Conservation (phyloP, 2,888 invertebrate genomes). For the Sinelater perroti region DNA sequence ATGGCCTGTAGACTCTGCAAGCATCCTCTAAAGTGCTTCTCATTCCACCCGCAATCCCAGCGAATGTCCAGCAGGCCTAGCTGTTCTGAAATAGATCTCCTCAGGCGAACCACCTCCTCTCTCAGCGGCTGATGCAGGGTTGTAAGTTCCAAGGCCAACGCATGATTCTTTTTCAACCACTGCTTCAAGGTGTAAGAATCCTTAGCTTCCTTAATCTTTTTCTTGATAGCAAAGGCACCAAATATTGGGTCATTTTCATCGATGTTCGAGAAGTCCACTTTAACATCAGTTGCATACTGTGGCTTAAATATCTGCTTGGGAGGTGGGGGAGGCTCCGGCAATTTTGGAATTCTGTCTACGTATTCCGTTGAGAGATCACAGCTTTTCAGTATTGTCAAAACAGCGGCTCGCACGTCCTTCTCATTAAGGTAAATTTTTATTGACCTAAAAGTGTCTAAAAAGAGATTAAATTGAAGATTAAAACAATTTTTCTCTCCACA, state of each 20-base stretch:
- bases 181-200: constrained; percentile 60
- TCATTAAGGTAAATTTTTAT: constrained; percentile 78
- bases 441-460: constrained; percentile 73
- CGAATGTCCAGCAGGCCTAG: constrained; percentile 69
- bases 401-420: constrained; percentile 74
- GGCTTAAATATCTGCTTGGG: background rate
- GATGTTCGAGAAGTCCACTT: constrained; percentile 54
- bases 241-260: constrained; percentile 64
- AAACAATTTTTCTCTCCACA: background rate
- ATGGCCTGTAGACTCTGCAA: constrained; percentile 83
- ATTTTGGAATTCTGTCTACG: constrained; percentile 75
- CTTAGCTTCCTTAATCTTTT: constrained; percentile 60
- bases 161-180: constrained; percentile 79
- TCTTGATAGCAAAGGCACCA: constrained; percentile 62
- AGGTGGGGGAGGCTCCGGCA: constrained; percentile 41
- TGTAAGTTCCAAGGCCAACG: constrained; percentile 72
- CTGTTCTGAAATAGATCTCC: constrained; percentile 66
- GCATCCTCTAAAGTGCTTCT: constrained; percentile 90
- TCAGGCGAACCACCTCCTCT: constrained; percentile 77
- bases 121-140: constrained; percentile 72
- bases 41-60: constrained; percentile 90
- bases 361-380: constrained; percentile 89
- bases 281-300: constrained; percentile 41
- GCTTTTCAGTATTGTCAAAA: constrained; percentile 78
- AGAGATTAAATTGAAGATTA: background rate